Base-by-base conservation (phyloP, 2,888 invertebrate genomes). In the Patella pellucida region DNA sequence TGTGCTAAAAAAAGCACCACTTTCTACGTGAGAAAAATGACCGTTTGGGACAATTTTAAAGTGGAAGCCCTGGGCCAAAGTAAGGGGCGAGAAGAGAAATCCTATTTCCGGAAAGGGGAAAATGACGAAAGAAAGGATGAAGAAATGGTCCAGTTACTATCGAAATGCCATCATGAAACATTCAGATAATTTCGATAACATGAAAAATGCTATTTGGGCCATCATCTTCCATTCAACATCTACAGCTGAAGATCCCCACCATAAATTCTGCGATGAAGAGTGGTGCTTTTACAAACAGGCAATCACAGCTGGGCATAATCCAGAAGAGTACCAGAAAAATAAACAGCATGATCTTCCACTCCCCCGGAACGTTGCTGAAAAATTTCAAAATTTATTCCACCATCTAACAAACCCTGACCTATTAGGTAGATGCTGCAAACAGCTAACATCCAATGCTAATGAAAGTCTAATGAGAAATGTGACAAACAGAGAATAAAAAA, bases 191-290 rank as follows among this genome's bases (percentile, higher is more conserved):
- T 16, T 56, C 1, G 56, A 56, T 56, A 56, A 56, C 7, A 56
- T 56, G 56, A 15, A 16, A 56, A 56, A 56, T 56, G 56, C n/a
- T 19, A 56, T 56, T 19, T 56, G 56, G 56, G 56, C 56, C 56
- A 56, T 56, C 56, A 9, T 56, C 7, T 56, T 56, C 19, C 56
- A 56, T 56, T 56, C 56, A 11, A 9, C 19, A 14, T 56, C 56
- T 19, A 56, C 56, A 14, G 16, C 56, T 15, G 14, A 56, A 56
- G 56, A 56, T 56, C 56, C 56, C 56, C 19, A 56, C 16, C 56
- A 56, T 56, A 19, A 16, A 15, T 19, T 19, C 56, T 56, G 56
- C 15, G 56, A 56, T 4, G n/a, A 16, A 9, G 16, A 16, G 16
- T 56, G 56, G 56, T 56, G 56, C 19, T 56, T 56, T 56, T 56